These are phyloP conservation scores for Setophaga coronata DNA, from an alignment of 2,113 vertebrate species.

Conservation along the genomic window DNA sequence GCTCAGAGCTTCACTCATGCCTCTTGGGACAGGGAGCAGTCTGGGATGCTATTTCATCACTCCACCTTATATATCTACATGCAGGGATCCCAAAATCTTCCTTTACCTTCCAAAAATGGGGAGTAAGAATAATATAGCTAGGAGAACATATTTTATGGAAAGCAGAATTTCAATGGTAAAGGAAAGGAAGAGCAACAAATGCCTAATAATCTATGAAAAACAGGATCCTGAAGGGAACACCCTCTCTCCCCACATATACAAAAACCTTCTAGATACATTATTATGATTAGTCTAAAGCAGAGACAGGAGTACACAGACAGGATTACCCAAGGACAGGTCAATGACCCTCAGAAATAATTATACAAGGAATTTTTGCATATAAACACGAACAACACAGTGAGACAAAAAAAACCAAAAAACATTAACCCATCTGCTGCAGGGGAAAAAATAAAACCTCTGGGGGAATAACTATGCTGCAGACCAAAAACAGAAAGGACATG, in stretches of 20 bases:
- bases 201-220: neutral
- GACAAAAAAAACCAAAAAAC: neutral
- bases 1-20: neutral
- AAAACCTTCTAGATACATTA: neutral
- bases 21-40: neutral
- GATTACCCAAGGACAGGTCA: neutral
- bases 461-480: neutral
- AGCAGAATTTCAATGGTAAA: neutral
- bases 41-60: neutral
- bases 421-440: neutral
- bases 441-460: neutral
- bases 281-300: neutral
- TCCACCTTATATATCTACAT: neutral
- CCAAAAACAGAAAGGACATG: neutral
- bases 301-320: neutral
- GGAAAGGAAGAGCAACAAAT: neutral
- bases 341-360: neutral
- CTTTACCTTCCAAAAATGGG: neutral
- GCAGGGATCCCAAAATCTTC: neutral
- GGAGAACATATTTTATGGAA: neutral
- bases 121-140: neutral
- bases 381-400: neutral
- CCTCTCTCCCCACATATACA: neutral
- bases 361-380: neutral
- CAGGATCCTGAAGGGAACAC: neutral